A percentile compares a stretch with the other conserved stretches of the same genome.
These are phyloP conservation scores for Neopelma chrysocephalum DNA, from an alignment of 2,797 vertebrate species.

Conservation along the genomic window DNA sequence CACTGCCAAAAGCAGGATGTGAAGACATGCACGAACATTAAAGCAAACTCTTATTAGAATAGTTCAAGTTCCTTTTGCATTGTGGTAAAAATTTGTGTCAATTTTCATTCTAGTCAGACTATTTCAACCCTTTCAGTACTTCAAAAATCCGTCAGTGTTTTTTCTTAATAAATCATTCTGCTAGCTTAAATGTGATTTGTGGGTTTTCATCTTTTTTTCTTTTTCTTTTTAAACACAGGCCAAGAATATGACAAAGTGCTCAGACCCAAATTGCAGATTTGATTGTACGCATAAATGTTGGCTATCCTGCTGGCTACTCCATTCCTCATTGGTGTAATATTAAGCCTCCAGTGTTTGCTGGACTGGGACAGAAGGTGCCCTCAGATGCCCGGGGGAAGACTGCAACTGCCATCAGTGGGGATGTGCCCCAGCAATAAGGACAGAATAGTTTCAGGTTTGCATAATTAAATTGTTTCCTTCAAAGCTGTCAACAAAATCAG, in stretches of 20 bases:
- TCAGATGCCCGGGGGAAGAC: not conserved
- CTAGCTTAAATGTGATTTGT: slow-evolving; percentile 41
- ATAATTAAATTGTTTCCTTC: slow-evolving; percentile 25
- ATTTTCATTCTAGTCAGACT: slow-evolving; percentile 50
- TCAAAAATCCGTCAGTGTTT: slow-evolving; percentile 33
- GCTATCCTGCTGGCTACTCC: not conserved
- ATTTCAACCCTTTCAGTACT: slow-evolving; percentile 35
- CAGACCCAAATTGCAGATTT: slow-evolving; percentile 9
- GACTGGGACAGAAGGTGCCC: not conserved
- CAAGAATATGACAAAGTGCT: slow-evolving; percentile 57
- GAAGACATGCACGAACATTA: slow-evolving; percentile 66
- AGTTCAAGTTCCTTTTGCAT: slow-evolving; percentile 47
- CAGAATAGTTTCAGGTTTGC: not conserved
- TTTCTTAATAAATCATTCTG: slow-evolving; percentile 57
- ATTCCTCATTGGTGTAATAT: not conserved
- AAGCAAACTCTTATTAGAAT: slow-evolving; percentile 56
- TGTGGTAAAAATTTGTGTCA: slow-evolving; percentile 56
- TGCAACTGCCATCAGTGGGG: not conserved
- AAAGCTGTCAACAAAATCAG: slow-evolving; percentile 26
- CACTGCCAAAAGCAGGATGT: slow-evolving; percentile 57
- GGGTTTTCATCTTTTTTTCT: not conserved
- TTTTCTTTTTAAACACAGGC: slow-evolving; percentile 15
- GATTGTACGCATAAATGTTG: not conserved
- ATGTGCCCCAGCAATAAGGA: not conserved
- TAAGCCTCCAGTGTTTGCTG: not conserved